A percentile compares a stretch with the other conserved stretches of the same genome.
These are phyloP conservation scores for Drosophila glabriapex DNA, from an alignment of 2,888 invertebrate genomes.

Conservation along the genomic window DNA sequence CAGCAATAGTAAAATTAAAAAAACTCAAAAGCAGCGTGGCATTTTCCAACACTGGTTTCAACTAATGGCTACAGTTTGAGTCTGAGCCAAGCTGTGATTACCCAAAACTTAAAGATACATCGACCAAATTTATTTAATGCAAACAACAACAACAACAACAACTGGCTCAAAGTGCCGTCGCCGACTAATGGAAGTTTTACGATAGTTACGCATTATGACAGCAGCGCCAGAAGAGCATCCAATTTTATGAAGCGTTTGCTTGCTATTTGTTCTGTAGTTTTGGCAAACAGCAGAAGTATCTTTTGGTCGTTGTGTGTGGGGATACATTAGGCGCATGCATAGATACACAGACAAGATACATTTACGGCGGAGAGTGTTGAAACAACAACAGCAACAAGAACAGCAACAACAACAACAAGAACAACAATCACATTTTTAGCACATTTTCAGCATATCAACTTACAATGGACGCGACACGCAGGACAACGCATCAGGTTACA, in stretches of 20 bases:
- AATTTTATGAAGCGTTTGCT: constrained; percentile 48
- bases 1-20: background rate
- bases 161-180: constrained; percentile 24
- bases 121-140: constrained; percentile 2
- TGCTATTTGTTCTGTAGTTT: background rate
- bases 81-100: constrained; percentile 5
- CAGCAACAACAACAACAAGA: constrained; percentile 16
- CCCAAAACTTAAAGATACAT: constrained; percentile 34
- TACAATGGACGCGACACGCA: constrained; percentile 65
- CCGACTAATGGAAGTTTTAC: constrained; percentile 74
- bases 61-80: constrained; percentile 12
- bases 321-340: constrained; percentile 58
- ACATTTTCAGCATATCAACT: constrained; percentile 77
- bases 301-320: constrained; percentile 27
- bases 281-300: constrained; percentile 51
- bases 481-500: constrained; percentile 75
- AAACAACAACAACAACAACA: background rate
- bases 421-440: constrained; percentile 73
- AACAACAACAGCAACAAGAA: constrained; percentile 32
- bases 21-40: background rate
- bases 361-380: constrained; percentile 35
- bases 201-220: constrained; percentile 66
- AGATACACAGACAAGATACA: constrained; percentile 34
- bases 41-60: background rate
- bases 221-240: constrained; percentile 32